Conservation (phyloP, 2,113 vertebrate genomes). For the Spheniscus mendiculus region DNA sequence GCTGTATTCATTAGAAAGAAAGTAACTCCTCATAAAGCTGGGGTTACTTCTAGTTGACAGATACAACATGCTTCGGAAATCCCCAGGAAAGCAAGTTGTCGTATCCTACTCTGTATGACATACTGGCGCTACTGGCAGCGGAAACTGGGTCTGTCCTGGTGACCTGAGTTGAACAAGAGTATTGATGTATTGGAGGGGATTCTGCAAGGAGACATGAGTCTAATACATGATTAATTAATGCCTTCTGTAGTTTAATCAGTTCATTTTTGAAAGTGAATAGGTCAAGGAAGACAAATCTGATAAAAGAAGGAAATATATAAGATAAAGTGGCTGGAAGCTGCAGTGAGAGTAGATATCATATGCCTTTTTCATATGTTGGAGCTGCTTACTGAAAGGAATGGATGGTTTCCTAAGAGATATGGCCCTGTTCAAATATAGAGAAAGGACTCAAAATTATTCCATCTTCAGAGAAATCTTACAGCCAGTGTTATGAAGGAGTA, state of each 20-base stretch:
- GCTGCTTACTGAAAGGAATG: neutral
- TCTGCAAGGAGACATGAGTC: neutral
- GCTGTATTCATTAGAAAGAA: neutral
- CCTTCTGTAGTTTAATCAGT: neutral
- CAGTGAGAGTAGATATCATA: neutral
- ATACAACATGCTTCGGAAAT: neutral
- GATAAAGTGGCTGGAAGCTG: neutral
- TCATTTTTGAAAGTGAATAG: neutral
- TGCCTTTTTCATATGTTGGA: neutral
- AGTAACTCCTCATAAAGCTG: neutral
- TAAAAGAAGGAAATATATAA: neutral
- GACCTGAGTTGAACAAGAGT: neutral
- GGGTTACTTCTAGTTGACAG: neutral
- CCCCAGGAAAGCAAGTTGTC: neutral
- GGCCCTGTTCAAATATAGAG: neutral
- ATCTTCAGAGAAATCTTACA: neutral
- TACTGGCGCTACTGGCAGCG: neutral
- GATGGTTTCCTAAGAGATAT: neutral
- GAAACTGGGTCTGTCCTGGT: neutral
- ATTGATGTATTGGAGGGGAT: neutral
- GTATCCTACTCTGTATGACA: rapidly evolving
- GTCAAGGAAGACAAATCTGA: neutral
- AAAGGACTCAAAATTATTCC: neutral
- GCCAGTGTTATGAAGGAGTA: neutral
- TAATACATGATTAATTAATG: neutral